A percentile compares a stretch with the other conserved stretches of the same genome.
These are phyloP conservation scores for Nannoperca obscura DNA, from an alignment of 2,797 vertebrate species.

Conservation along the genomic window DNA sequence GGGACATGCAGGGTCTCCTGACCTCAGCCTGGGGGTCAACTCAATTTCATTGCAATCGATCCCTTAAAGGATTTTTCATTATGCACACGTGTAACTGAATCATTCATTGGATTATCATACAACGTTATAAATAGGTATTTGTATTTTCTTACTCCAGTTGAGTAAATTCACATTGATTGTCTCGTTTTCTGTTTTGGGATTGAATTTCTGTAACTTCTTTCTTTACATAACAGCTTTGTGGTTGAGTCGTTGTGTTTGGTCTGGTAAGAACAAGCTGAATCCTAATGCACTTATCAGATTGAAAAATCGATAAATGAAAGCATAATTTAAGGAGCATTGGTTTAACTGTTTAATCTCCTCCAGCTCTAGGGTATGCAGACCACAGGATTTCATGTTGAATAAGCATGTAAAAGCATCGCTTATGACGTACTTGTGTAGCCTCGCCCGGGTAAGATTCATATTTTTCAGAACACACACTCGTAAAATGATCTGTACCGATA, in stretches of 20 bases:
- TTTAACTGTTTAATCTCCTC: background rate
- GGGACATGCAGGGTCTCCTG: slow-evolving; percentile 47
- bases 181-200: slow-evolving; percentile 11
- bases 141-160: background rate
- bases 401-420: background rate
- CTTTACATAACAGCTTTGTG: background rate
- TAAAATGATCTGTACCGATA: slow-evolving; percentile 13
- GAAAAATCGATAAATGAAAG: background rate
- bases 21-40: slow-evolving; percentile 53
- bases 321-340: background rate
- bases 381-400: background rate
- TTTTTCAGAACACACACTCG: background rate
- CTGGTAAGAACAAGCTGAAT: background rate
- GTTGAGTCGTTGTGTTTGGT: background rate
- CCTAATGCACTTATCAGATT: background rate
- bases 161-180: slow-evolving; percentile 7
- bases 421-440: background rate
- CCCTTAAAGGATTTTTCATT: slow-evolving; percentile 43
- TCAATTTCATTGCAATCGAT: slow-evolving; percentile 69
- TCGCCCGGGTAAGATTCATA: background rate
- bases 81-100: slow-evolving; percentile 34
- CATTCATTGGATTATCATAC: slow-evolving; percentile 31
- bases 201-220: background rate
- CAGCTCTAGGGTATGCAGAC: background rate
- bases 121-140: background rate